Percentiles rank a stretch among this genome's conserved stretches.
These are phyloP conservation scores for Epinotia brunnichana DNA, from an alignment of 2,888 invertebrate genomes.

Conservation along the genomic window DNA sequence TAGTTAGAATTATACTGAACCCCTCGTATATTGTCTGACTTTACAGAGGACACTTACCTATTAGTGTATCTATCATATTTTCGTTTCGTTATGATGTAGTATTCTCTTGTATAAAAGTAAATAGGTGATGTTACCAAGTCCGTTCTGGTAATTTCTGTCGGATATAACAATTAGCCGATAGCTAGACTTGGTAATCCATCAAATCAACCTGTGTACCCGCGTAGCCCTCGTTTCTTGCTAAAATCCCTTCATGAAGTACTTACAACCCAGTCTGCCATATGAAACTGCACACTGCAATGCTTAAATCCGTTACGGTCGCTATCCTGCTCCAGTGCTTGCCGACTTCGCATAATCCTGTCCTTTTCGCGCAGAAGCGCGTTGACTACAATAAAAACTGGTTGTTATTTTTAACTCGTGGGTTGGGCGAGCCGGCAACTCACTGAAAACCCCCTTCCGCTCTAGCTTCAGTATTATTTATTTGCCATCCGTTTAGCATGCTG, in stretches of 20 bases:
- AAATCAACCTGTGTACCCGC: neutral
- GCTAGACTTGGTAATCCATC: neutral
- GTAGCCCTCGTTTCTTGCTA: conserved; percentile 39
- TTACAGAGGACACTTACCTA: neutral
- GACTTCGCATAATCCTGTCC: conserved; percentile 70
- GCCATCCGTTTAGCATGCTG: conserved; percentile 51
- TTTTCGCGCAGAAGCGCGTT: conserved; percentile 74
- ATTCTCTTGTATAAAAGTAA: too few relatives aligned
- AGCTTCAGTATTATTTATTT: conserved; percentile 65
- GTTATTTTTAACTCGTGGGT: conserved; percentile 81
- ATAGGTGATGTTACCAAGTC: too few relatives aligned
- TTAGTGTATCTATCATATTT: neutral
- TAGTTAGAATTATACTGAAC: neutral
- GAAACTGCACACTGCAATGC: conserved; percentile 74
- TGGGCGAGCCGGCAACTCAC: conserved; percentile 72
- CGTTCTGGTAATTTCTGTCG: too few relatives aligned
- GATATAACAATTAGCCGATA: too few relatives aligned
- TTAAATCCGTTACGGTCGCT: conserved; percentile 75
- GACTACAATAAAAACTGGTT: conserved; percentile 80
- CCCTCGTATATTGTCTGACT: neutral
- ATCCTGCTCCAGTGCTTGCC: conserved; percentile 70
- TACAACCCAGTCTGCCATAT: conserved; percentile 56
- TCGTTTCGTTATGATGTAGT: too few relatives aligned
- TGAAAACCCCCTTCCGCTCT: conserved; percentile 77
- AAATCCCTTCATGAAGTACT: conserved; percentile 53